Conservation (phyloP, 2,888 invertebrate species). For the Dorcus parallelipipedus region DNA sequence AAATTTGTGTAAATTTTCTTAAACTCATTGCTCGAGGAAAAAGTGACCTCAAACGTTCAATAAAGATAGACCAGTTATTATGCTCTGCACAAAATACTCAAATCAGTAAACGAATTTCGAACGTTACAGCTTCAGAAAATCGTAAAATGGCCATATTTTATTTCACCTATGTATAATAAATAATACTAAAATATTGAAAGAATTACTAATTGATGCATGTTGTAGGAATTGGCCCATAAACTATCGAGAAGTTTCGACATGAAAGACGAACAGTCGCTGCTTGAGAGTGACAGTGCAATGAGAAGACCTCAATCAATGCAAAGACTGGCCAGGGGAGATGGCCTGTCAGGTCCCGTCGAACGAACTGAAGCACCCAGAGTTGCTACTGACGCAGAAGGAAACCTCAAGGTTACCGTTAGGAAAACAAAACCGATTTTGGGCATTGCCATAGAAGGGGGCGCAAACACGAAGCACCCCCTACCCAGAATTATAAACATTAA, state of each 20-base stretch:
- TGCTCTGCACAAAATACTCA: no score
- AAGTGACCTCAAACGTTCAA: no score
- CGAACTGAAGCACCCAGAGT: constrained; percentile 54
- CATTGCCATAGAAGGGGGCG: constrained; percentile 96
- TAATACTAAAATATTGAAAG: not conserved
- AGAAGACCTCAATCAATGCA: constrained; percentile 76
- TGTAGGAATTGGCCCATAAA: constrained; percentile 82
- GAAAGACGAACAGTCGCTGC: constrained; percentile 77
- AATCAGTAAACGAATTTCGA: not conserved
- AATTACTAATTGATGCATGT: not conserved
- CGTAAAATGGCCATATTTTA: not conserved
- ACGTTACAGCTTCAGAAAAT: not conserved
- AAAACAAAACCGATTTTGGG: constrained; percentile 93
- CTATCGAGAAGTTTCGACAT: constrained; percentile 83
- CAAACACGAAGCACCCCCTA: constrained; percentile 91
- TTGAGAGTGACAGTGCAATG: constrained; percentile 61
- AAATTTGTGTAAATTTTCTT: no score
- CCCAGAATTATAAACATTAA: constrained; percentile 96
- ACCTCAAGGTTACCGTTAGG: constrained; percentile 83
- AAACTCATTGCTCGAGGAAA: no score
- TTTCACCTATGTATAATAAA: not conserved
- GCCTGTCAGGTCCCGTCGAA: constrained; percentile 42
- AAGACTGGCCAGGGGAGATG: constrained; percentile 62
- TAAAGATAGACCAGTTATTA: no score
- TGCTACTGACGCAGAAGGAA: constrained; percentile 82